Percentiles rank a stretch among this genome's conserved stretches.
Evolutionary conservation across 2,888 invertebrate species (phyloP).

Genomic region (Reticulitermes lucifugus): DNA sequence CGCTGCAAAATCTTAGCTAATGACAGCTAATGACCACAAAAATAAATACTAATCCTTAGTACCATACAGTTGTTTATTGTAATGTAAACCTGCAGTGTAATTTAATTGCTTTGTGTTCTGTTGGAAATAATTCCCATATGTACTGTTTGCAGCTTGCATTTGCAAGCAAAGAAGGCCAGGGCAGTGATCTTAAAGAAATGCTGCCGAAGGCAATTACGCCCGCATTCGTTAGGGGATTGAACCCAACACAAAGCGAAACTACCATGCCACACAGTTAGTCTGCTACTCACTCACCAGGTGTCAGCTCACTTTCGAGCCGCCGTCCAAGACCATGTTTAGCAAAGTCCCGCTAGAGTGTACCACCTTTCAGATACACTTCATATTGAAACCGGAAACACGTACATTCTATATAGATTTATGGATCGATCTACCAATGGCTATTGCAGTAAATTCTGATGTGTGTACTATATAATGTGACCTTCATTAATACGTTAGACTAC

Average conservation of each 20-base stretch:
- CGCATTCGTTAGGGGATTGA: background rate
- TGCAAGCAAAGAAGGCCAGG: background rate
- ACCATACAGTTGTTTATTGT: too few relatives aligned
- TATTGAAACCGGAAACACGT: background rate
- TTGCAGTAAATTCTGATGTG: background rate
- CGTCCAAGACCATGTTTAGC: background rate
- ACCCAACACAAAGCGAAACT: background rate
- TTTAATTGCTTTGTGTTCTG: background rate
- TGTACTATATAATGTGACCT: background rate
- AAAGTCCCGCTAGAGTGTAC: conserved; percentile 10
- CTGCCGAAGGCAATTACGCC: background rate
- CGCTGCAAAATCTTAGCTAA: too few relatives aligned
- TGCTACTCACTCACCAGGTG: background rate
- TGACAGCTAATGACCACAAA: too few relatives aligned
- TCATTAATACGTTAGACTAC: background rate
- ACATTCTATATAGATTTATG: background rate
- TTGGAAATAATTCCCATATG: background rate
- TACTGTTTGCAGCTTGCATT: background rate
- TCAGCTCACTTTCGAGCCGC: background rate
- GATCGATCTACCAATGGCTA: background rate
- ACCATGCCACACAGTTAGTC: background rate
- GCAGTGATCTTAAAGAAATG: conserved; percentile 7
- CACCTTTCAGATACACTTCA: background rate
- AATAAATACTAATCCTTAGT: too few relatives aligned
- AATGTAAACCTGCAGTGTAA: too few relatives aligned